Percentiles rank a stretch among this genome's conserved stretches.
These are phyloP conservation scores for Pipistrellus nathusii DNA, from an alignment of 2,797 vertebrate species.

Conservation along the genomic window DNA sequence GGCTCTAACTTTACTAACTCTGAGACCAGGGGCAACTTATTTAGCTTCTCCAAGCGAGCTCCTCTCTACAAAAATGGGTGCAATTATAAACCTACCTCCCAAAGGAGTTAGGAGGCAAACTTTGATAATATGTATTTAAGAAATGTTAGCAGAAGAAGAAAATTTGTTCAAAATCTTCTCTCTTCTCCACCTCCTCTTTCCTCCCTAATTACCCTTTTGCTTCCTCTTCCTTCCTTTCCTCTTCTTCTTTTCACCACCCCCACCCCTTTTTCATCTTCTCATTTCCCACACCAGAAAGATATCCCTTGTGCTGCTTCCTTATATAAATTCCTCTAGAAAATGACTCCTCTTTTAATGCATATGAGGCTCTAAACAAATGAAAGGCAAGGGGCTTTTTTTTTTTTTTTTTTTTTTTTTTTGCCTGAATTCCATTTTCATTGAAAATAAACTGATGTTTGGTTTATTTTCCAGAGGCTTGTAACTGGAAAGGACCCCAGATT, in stretches of 20 bases:
- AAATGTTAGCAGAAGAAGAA: not conserved
- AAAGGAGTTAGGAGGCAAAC: not conserved
- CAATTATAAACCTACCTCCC: not conserved
- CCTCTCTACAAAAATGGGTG: not conserved
- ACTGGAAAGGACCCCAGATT: constrained; percentile 24
- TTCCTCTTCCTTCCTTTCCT: not conserved
- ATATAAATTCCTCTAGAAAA: not conserved
- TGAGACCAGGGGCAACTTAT: not conserved
- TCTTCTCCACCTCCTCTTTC: not conserved
- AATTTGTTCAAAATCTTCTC: not conserved
- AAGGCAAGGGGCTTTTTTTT: not conserved
- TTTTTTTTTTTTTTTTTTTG: not conserved
- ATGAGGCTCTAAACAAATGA: not conserved
- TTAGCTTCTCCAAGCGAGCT: not conserved
- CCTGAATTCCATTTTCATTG: constrained; percentile 33
- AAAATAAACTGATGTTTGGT: constrained; percentile 48
- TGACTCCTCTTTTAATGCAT: not conserved
- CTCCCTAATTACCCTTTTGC: not conserved
- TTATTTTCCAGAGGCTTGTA: constrained; percentile 27
- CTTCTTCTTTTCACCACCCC: not conserved
- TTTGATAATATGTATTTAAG: not conserved
- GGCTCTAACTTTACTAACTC: not conserved
- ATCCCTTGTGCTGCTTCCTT: not conserved
- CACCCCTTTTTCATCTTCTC: no score
- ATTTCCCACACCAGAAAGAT: not conserved